These are phyloP conservation scores for Amphiprion ocellaris DNA, from an alignment of 2,113 vertebrate genomes.

Conservation along the genomic window DNA sequence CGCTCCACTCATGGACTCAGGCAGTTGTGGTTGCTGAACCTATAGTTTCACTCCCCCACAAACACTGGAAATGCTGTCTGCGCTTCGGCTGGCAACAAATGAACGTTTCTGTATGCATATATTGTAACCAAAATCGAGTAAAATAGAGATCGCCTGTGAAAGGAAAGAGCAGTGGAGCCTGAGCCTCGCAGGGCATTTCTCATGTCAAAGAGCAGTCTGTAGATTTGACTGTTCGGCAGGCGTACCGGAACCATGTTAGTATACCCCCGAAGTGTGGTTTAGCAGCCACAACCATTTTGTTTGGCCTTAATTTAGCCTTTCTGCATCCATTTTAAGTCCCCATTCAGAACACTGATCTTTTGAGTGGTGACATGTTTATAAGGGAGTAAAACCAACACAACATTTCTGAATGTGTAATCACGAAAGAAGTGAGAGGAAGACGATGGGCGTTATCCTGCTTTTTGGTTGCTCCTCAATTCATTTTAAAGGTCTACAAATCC, in stretches of 20 bases:
- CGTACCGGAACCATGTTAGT: constrained; percentile 30
- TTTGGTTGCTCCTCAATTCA: not conserved
- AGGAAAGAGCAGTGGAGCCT: constrained; percentile 10
- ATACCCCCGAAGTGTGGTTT: constrained; percentile 42
- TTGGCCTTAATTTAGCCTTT: constrained; percentile 54
- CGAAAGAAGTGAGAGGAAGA: constrained; percentile 8
- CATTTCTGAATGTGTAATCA: constrained; percentile 29
- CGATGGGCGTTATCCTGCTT: not conserved
- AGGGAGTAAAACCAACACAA: constrained; percentile 34
- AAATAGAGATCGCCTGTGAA: constrained; percentile 37
- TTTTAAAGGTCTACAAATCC: not conserved
- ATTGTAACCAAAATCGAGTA: constrained; percentile 26
- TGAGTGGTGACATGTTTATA: constrained; percentile 48
- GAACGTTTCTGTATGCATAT: constrained; percentile 32
- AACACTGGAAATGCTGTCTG: constrained; percentile 56
- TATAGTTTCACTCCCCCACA: constrained; percentile 68
- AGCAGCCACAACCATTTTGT: constrained; percentile 53
- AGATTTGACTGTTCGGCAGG: constrained; percentile 31
- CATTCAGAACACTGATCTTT: constrained; percentile 24
- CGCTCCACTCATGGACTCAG: constrained; percentile 51
- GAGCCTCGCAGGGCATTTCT: constrained; percentile 18
- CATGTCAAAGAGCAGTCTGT: constrained; percentile 6
- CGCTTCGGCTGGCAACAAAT: constrained; percentile 49
- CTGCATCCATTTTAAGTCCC: constrained; percentile 46
- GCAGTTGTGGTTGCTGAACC: constrained; percentile 65